Evolutionary conservation across 2,113 vertebrate genomes (phyloP).

Genomic region (Lasiurus cinereus): DNA sequence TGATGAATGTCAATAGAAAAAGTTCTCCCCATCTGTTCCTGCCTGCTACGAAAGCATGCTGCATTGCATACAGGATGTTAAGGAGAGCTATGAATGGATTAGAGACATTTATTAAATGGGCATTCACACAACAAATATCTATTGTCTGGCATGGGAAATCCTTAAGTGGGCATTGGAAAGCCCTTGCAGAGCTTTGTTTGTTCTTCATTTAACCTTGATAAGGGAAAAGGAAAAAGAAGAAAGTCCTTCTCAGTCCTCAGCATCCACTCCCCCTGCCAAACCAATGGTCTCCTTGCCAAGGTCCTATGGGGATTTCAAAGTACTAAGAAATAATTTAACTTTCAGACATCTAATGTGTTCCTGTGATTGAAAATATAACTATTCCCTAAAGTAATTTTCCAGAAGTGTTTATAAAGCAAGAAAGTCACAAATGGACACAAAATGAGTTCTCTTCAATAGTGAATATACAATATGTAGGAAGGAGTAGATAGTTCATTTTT

Average conservation of each 20-base stretch:
- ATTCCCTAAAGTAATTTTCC: conserved; percentile 64
- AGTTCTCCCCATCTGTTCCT: background rate
- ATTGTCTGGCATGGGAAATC: rapidly evolving
- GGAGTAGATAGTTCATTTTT: background rate
- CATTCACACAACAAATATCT: background rate
- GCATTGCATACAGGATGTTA: background rate
- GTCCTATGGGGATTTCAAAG: background rate
- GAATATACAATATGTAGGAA: background rate
- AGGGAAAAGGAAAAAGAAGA: background rate
- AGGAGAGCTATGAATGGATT: rapidly evolving
- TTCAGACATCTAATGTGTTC: conserved; percentile 6
- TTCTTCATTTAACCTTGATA: background rate
- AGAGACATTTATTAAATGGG: background rate
- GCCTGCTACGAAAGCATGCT: rapidly evolving
- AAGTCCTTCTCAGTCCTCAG: background rate
- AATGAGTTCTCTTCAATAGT: background rate
- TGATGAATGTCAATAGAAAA: background rate
- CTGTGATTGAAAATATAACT: conserved; percentile 61
- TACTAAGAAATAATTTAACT: conserved; percentile 30
- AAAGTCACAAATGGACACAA: background rate
- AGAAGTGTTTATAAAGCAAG: conserved; percentile 54
- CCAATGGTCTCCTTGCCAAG: background rate
- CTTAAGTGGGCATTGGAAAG: background rate
- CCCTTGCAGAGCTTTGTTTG: background rate
- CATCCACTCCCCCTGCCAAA: rapidly evolving